Base-by-base conservation (phyloP, 2,113 vertebrate genomes). In the Tylochromis polylepis region DNA sequence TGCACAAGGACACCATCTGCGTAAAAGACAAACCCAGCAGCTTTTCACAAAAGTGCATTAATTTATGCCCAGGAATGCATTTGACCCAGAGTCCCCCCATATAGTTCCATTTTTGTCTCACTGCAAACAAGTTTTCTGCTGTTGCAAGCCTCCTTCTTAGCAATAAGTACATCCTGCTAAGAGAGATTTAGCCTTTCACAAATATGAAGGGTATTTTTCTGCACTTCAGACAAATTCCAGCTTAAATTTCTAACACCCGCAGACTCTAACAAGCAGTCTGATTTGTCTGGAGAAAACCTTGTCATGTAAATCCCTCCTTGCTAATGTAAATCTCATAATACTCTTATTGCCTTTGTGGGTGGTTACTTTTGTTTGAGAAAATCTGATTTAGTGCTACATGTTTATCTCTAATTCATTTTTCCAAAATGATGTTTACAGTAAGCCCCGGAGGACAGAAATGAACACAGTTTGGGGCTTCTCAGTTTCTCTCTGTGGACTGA, bases 281-380 rank as follows among this genome's bases (percentile, higher is more conserved):
- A 83, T 82, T 85, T 43, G 79, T 87, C 78, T 84, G 72, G 67
- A 87, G 70, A 78, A 92, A 88, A 88, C 46, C 41, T 81, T 89
- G 79, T 88, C 88, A 84, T 84, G 81, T 55, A 88, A 91, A 90
- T 88, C 72, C 38, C 57, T 84, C 57, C 80, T 82, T 58, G n/a
- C 77, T 89, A 80, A 91, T 87, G 87, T 89, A 91, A 92, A 90
- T 91, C 92, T 92, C 70, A 53, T 93, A 90, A 95, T 87, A 65
- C 89, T 90, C 89, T 91, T 90, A 91, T 16, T 11, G 72, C 75
- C 88, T 89, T 82, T 84, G 85, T 90, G 82, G 90, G 88, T 72
- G 90, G 92, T 57, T 72, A 82, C 57, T 53, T 93, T 89, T 92
- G 81, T 88, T 75, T 46, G 57, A 84, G 84, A 82, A 86, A 85